phyloP scores from a whole-genome alignment of 30 jellyfish, hydroid and myxozoan genomes.

The Chironex yamaguchii region DNA sequence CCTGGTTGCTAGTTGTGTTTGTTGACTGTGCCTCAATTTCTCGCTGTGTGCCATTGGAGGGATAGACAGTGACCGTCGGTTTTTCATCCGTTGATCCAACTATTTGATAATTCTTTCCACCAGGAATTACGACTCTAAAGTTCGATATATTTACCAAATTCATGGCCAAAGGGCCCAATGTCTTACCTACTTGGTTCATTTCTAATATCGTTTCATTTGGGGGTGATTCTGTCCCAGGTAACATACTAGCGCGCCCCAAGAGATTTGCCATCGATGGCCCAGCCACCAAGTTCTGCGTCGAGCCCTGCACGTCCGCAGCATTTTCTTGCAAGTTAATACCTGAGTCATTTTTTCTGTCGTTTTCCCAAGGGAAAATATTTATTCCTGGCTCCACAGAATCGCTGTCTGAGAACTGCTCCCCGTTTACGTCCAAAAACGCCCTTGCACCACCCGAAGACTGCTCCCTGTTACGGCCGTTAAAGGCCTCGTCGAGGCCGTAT shows the following conservation, averaged over 20 bases:
- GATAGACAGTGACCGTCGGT: constrained; percentile 68
- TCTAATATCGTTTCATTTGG: constrained; percentile 76
- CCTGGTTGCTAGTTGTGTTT: too few species aligned
- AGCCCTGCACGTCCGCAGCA: not conserved
- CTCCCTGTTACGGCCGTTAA: constrained; percentile 28
- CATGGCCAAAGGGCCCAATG: constrained; percentile 78
- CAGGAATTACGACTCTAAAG: constrained; percentile 87
- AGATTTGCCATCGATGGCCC: not conserved
- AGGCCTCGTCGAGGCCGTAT: constrained; percentile 41
- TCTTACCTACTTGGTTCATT: constrained; percentile 68
- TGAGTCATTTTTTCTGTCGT: not conserved
- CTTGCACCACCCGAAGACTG: not conserved
- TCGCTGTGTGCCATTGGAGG: constrained; percentile 18
- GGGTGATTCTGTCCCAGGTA: not conserved
- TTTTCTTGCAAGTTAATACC: not conserved
- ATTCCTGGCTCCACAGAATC: constrained; percentile 68
- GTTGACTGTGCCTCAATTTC: too few species aligned
- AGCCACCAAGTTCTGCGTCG: not conserved
- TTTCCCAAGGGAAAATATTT: constrained; percentile 39
- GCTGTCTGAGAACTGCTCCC: constrained; percentile 41
- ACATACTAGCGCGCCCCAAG: not conserved
- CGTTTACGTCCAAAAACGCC: constrained; percentile 64
- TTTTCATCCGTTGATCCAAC: constrained; percentile 69
- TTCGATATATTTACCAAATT: constrained; percentile 77
- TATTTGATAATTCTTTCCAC: constrained; percentile 79